Evolutionary conservation across 2,113 vertebrate species (phyloP).

Genomic region (Myrmophylax atrothorax): DNA sequence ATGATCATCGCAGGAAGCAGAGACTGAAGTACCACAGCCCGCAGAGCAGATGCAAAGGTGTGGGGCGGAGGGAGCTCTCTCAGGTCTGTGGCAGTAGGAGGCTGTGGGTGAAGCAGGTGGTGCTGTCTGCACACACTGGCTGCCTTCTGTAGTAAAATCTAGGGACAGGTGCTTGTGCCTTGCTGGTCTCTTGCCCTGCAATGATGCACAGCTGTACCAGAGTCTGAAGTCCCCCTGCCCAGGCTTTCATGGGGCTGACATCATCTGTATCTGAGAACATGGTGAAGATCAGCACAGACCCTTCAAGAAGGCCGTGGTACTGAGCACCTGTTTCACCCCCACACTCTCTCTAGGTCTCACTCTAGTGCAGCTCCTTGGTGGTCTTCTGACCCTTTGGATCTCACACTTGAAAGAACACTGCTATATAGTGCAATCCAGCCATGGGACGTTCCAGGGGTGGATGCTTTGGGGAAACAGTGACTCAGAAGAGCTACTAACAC

Average conservation of each 20-base stretch:
- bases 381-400: not conserved
- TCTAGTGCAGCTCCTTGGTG: not conserved
- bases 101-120: not conserved
- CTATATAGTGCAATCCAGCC: not conserved
- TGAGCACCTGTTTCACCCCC: not conserved
- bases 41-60: not conserved
- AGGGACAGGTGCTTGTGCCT: not conserved
- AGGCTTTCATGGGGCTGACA: not conserved
- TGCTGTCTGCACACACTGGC: not conserved
- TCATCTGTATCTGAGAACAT: not conserved
- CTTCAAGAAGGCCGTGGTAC: not conserved
- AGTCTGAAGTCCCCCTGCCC: not conserved
- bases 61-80: not conserved
- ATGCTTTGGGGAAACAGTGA: not conserved
- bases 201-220: rapidly evolving
- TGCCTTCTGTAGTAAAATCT: not conserved
- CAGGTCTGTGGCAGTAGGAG: rapidly evolving
- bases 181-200: not conserved
- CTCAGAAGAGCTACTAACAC: not conserved
- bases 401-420: not conserved
- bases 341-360: not conserved
- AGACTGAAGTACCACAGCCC: not conserved
- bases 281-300: not conserved
- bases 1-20: not conserved
- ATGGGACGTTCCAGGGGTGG: not conserved